These are phyloP conservation scores for Lordiphosa mommai DNA, from an alignment of 1,140 invertebrate species.

Conservation along the genomic window DNA sequence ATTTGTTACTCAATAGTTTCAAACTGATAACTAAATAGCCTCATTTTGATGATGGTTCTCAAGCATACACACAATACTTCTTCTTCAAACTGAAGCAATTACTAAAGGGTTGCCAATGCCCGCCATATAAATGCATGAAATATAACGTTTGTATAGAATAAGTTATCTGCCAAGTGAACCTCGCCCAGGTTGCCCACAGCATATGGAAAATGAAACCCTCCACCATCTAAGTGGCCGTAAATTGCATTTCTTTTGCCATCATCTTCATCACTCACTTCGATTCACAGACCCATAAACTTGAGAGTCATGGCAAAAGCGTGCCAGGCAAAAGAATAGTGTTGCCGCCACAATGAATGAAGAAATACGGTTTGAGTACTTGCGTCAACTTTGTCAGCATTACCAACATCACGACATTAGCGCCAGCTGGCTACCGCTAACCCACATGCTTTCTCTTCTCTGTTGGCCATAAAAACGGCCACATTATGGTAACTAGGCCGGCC, in stretches of 20 bases:
- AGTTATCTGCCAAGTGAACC: conserved; percentile 10
- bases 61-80: no score
- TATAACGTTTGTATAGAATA: background rate
- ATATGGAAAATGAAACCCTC: conserved; percentile 45
- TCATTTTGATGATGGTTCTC: no score
- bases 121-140: no score
- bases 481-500: conserved; percentile 74
- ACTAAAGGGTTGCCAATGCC: no score
- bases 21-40: no score
- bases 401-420: conserved; percentile 55
- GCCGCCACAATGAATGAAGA: conserved; percentile 33
- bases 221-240: conserved; percentile 44
- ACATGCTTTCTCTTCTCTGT: conserved; percentile 49
- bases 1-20: no score
- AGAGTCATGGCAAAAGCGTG: conserved; percentile 45
- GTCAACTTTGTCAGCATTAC: conserved; percentile 47
- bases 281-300: conserved; percentile 52
- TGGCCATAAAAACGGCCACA: conserved; percentile 60
- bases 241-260: conserved; percentile 46
- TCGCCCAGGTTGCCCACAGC: conserved; percentile 7
- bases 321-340: conserved; percentile 12
- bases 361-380: conserved; percentile 31
- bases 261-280: conserved; percentile 26
- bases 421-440: conserved; percentile 37
- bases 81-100: no score